Evolutionary conservation across 2,888 invertebrate genomes (phyloP).

Genomic region (Gryllus longicercus): DNA sequence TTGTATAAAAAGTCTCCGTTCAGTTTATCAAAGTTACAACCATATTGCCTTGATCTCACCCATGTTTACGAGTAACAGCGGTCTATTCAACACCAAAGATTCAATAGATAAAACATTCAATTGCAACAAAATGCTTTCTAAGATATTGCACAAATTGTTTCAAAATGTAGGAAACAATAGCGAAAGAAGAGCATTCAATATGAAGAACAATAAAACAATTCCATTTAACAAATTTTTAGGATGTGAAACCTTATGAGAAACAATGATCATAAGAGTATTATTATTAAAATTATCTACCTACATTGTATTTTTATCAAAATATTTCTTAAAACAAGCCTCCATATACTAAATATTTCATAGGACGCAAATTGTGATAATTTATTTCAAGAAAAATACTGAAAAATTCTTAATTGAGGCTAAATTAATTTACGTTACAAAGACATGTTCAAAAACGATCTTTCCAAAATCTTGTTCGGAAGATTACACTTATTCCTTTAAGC

Average conservation of each 20-base stretch:
- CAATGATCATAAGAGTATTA: too few species aligned
- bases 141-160: slow-evolving; percentile 34
- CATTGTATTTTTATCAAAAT: too few species aligned
- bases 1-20: slow-evolving; percentile 36
- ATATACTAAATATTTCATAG: too few species aligned
- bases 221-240: neutral
- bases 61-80: slow-evolving; percentile 26
- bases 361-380: too few species aligned
- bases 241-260: neutral
- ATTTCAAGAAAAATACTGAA: too few species aligned
- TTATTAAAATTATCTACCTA: too few species aligned
- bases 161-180: neutral
- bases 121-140: slow-evolving; percentile 21
- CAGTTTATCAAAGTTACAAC: slow-evolving; percentile 34
- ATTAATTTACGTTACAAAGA: too few species aligned
- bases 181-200: neutral
- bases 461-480: neutral
- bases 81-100: slow-evolving; percentile 35
- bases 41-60: slow-evolving; percentile 25
- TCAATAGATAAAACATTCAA: slow-evolving; percentile 27
- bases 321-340: too few species aligned
- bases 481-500: neutral
- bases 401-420: too few species aligned
- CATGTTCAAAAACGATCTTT: too few species aligned
- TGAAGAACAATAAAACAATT: neutral